phyloP scores from a whole-genome alignment of 2,797 vertebrate genomes.

The Tapirus indicus region DNA sequence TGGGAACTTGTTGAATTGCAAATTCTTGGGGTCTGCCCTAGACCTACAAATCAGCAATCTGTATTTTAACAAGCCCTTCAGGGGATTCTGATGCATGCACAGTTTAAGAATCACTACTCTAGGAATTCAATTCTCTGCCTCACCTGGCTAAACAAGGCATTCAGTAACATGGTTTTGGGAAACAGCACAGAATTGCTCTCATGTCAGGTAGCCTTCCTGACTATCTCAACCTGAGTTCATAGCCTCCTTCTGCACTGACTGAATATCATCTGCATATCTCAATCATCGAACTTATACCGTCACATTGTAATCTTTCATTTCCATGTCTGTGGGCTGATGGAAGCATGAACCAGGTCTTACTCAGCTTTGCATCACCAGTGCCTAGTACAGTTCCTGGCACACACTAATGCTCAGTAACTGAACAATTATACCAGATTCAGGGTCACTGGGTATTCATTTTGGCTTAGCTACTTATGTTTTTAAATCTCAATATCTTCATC shows the following conservation, averaged over 20 bases:
- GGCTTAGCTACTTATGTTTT: conserved; percentile 9
- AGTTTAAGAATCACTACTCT: neutral
- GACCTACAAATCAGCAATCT: neutral
- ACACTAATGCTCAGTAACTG: neutral
- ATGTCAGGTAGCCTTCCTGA: neutral
- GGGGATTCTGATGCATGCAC: neutral
- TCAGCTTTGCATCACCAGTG: neutral
- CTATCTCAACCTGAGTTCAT: neutral
- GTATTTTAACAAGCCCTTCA: conserved; percentile 21
- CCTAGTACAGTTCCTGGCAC: neutral
- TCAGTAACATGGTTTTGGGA: neutral
- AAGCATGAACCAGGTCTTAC: neutral
- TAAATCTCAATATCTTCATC: conserved; percentile 20
- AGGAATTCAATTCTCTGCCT: neutral
- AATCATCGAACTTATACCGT: neutral
- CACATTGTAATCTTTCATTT: neutral
- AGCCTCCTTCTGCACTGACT: neutral
- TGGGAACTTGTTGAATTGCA: conserved; percentile 48
- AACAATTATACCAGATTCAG: neutral
- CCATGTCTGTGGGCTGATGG: neutral
- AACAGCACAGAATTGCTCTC: neutral
- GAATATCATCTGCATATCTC: neutral
- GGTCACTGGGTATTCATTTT: neutral
- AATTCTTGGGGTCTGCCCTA: neutral
- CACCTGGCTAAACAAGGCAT: neutral